phyloP scores from a whole-genome alignment of 2,797 vertebrate species.

The Anguilla megastoma region DNA sequence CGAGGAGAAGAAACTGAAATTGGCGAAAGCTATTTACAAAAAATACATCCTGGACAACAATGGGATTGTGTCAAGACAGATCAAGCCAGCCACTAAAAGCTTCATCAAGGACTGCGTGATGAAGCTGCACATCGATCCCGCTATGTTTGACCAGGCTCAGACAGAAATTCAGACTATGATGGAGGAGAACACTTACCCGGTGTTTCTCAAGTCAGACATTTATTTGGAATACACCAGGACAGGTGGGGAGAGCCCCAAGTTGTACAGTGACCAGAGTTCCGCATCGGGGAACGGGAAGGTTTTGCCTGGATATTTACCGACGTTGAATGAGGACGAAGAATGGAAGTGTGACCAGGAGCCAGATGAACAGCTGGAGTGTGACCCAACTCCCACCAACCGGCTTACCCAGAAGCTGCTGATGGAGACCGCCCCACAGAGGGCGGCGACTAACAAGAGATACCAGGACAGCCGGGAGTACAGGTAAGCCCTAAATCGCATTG shows the following conservation, averaged over 20 bases:
- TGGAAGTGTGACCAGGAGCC: slow-evolving; percentile 83
- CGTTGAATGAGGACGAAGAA: slow-evolving; percentile 89
- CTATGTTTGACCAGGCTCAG: slow-evolving; percentile 95
- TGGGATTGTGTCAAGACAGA: slow-evolving; percentile 86
- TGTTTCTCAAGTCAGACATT: slow-evolving; percentile 94
- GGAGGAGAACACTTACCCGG: slow-evolving; percentile 92
- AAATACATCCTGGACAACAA: slow-evolving; percentile 89
- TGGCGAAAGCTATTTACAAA: slow-evolving; percentile 95
- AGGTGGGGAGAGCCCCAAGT: slow-evolving; percentile 86
- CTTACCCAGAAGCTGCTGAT: slow-evolving; percentile 87
- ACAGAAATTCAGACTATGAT: slow-evolving; percentile 91
- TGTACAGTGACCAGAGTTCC: slow-evolving; percentile 83
- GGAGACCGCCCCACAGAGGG: slow-evolving; percentile 80
- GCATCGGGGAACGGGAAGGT: slow-evolving; percentile 75
- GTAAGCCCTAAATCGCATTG: slow-evolving; percentile 58
- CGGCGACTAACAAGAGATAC: slow-evolving; percentile 70
- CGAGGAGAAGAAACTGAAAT: slow-evolving; percentile 85
- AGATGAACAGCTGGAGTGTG: slow-evolving; percentile 70
- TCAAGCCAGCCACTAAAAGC: slow-evolving; percentile 89
- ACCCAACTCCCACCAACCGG: slow-evolving; percentile 73
- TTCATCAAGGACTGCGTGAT: slow-evolving; percentile 90
- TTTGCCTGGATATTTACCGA: slow-evolving; percentile 85
- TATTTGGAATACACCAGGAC: slow-evolving; percentile 91
- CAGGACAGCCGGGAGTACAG: slow-evolving; percentile 86
- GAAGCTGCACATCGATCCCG: slow-evolving; percentile 86